Percentiles rank a stretch among this genome's conserved stretches.
Conservation (phyloP, 2,888 invertebrate species). For the Drosophila colorata region DNA sequence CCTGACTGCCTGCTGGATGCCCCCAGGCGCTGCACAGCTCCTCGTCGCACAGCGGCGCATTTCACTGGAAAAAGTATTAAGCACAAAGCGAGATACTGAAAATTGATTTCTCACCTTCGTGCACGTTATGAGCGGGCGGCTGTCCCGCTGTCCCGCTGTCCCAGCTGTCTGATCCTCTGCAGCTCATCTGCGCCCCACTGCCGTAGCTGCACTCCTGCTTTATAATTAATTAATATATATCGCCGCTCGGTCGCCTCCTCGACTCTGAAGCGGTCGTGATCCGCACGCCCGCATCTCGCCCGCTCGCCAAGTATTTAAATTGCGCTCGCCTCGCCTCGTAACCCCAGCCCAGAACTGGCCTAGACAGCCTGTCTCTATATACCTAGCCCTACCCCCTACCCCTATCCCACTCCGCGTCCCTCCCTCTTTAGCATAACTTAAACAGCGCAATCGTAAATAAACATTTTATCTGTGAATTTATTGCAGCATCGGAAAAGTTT, state of each 20-base stretch:
- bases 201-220: constrained; percentile 44
- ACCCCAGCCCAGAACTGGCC: constrained; percentile 20
- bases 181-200: neutral
- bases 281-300: constrained; percentile 42
- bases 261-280: constrained; percentile 42
- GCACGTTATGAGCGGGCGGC: constrained; percentile 73
- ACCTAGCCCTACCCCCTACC: neutral
- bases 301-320: constrained; percentile 25
- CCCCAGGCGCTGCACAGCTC: constrained; percentile 17
- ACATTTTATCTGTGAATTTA: constrained; percentile 82
- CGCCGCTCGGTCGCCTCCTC: constrained; percentile 24
- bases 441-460: constrained; percentile 73
- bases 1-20: constrained; percentile 4
- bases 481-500: constrained; percentile 77
- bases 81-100: constrained; percentile 81
- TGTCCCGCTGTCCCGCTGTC: constrained; percentile 24
- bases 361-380: constrained; percentile 64
- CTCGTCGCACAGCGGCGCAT: constrained; percentile 58
- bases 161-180: constrained; percentile 6
- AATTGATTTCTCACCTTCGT: constrained; percentile 84
- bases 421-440: constrained; percentile 11
- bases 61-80: constrained; percentile 80
- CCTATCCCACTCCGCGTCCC: too few species aligned
- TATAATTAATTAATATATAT: constrained; percentile 73
- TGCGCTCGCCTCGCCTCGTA: constrained; percentile 3